Evolutionary conservation across 2,888 invertebrate species (phyloP).

Genomic region (Agapostemon virescens): DNA sequence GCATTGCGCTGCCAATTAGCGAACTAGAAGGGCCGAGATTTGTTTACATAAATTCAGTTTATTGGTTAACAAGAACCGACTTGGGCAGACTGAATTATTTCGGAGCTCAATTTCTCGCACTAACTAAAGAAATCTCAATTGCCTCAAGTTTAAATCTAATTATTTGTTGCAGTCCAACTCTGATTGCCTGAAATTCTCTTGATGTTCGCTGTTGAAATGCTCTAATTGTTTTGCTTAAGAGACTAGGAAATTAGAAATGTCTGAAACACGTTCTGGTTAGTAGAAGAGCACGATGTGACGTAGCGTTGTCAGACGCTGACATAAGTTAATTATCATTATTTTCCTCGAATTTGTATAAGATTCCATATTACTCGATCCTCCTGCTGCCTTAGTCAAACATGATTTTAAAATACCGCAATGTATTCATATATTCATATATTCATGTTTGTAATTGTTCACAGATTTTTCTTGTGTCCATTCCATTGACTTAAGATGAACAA

Average conservation of each 20-base stretch:
- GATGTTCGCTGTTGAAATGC: neutral
- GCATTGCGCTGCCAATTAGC: neutral
- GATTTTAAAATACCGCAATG: too few relatives aligned
- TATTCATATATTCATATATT: too few relatives aligned
- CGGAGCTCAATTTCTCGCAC: neutral
- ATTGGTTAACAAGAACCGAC: neutral
- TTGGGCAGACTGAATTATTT: neutral
- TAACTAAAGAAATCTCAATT: conserved; percentile 2
- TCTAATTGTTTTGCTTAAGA: neutral
- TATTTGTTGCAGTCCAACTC: neutral
- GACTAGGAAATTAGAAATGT: neutral
- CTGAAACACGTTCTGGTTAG: neutral
- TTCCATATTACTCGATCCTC: neutral
- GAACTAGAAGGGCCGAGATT: neutral
- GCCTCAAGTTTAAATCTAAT: conserved; percentile 2
- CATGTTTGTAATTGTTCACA: too few relatives aligned
- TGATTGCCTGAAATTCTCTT: conserved; percentile 4
- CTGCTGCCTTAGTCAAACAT: neutral
- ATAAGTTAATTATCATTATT: neutral
- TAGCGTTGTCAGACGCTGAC: neutral
- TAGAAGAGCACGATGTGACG: neutral
- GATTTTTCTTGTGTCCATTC: too few relatives aligned
- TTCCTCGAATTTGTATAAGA: neutral
- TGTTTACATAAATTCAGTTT: neutral
- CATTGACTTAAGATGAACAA: too few relatives aligned